These are phyloP conservation scores for Petrosia ficiformis DNA, from an alignment of 37 sponge, comb jelly and placozoan genomes.

Conservation along the genomic window DNA sequence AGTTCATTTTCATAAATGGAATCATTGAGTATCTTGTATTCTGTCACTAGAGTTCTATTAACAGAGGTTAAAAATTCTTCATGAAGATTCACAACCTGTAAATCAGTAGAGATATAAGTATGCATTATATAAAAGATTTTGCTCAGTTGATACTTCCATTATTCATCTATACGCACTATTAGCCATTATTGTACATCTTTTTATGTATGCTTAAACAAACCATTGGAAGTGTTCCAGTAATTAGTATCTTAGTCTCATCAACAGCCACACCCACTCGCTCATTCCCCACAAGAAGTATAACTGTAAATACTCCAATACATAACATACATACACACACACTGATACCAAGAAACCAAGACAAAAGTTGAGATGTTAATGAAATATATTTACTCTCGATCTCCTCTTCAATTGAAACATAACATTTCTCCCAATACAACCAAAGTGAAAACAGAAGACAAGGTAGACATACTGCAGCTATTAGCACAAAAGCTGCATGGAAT, in stretches of 20 bases:
- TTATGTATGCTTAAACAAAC: too few relatives aligned
- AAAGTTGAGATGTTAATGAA: not conserved
- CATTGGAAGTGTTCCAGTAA: not conserved
- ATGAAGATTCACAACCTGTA: too few relatives aligned
- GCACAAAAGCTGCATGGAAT: too few relatives aligned
- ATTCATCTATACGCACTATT: too few relatives aligned
- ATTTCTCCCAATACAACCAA: not conserved
- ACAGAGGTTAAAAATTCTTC: too few relatives aligned
- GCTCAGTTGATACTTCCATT: too few relatives aligned
- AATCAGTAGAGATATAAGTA: too few relatives aligned
- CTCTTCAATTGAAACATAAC: not conserved
- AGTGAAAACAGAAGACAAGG: not conserved
- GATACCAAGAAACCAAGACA: not conserved
- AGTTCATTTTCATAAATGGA: too few relatives aligned
- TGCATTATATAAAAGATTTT: too few relatives aligned
- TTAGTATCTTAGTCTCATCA: not conserved
- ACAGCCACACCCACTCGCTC: not conserved
- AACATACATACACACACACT: not conserved
- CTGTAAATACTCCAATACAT: not conserved
- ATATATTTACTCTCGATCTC: not conserved
- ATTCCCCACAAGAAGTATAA: not conserved
- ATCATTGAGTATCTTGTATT: too few relatives aligned
- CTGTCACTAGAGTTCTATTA: too few relatives aligned
- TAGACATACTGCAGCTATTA: not conserved
- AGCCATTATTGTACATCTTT: too few relatives aligned